phyloP scores from a whole-genome alignment of 2,888 invertebrate species.

The Maniola hyperantus region DNA sequence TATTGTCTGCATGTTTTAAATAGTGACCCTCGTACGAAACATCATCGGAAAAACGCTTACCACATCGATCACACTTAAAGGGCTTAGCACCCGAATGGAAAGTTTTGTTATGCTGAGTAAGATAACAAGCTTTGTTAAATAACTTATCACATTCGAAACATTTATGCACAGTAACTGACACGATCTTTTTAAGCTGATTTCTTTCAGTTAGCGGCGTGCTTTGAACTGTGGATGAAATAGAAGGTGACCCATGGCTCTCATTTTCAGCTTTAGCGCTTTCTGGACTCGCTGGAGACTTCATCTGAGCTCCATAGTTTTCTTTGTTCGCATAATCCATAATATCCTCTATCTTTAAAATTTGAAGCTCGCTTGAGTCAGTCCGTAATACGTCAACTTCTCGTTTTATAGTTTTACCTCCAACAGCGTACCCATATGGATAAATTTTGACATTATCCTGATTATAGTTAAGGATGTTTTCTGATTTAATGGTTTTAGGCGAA shows the following conservation, averaged over 20 bases:
- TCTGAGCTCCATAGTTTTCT: constrained; percentile 74
- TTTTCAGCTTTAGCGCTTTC: constrained; percentile 73
- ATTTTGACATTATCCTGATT: constrained; percentile 62
- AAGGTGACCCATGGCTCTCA: constrained; percentile 61
- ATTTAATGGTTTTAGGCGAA: constrained; percentile 61
- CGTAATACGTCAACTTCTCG: constrained; percentile 61
- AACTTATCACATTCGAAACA: constrained; percentile 92
- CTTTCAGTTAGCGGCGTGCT: constrained; percentile 72
- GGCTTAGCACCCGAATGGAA: constrained; percentile 94
- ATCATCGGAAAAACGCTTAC: constrained; percentile 91
- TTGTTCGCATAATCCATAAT: constrained; percentile 80
- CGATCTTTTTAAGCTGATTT: constrained; percentile 66
- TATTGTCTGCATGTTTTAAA: constrained; percentile 90
- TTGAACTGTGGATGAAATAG: constrained; percentile 69
- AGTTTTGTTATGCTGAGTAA: constrained; percentile 95
- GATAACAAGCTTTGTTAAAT: constrained; percentile 93
- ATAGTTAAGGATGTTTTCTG: constrained; percentile 64
- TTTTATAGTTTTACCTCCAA: constrained; percentile 73
- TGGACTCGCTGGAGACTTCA: constrained; percentile 78
- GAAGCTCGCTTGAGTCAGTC: constrained; percentile 63
- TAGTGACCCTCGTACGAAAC: constrained; percentile 88
- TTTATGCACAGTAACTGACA: constrained; percentile 77
- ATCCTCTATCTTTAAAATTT: constrained; percentile 75
- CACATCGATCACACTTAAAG: constrained; percentile 92
- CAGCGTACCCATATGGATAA: constrained; percentile 67